Conservation (phyloP, 2,888 invertebrate species). For the Keiferia lycopersicella region DNA sequence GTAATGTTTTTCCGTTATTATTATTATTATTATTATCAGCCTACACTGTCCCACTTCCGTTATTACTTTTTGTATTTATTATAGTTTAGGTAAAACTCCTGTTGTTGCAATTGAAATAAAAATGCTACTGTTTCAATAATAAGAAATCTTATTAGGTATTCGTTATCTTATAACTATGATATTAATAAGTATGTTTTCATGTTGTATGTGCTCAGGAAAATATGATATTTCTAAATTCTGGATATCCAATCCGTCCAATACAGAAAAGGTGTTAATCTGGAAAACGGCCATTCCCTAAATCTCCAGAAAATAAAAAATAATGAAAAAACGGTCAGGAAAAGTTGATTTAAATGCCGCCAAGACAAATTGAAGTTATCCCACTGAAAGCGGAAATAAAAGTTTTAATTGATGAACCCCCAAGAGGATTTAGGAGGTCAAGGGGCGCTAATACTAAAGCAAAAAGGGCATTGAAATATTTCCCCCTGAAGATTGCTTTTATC, state of each 20-base stretch:
- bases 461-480: conserved; percentile 8
- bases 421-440: conserved; percentile 30
- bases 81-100: too few species aligned
- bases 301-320: conserved; percentile 32
- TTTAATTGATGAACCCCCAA: conserved; percentile 56
- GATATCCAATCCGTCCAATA: too few species aligned
- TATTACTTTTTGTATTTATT: background rate
- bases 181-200: too few species aligned
- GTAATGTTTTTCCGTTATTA: background rate
- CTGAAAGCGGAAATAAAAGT: conserved; percentile 50
- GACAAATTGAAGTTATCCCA: conserved; percentile 51
- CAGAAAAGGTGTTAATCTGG: conserved; percentile 26
- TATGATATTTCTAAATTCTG: too few species aligned
- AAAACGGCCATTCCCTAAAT: conserved; percentile 24
- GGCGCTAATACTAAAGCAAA: conserved; percentile 24
- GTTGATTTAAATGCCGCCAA: conserved; percentile 41
- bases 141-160: too few species aligned
- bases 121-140: too few species aligned
- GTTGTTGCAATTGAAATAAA: background rate
- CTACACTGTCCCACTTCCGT: too few species aligned
- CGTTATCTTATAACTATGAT: too few species aligned
- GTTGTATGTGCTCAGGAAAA: too few species aligned
- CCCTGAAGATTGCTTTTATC: background rate
- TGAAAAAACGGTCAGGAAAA: conserved; percentile 37
- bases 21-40: too few species aligned